Evolutionary conservation across 2,797 vertebrate genomes (phyloP), one percentile per base, ranked within the genome.

Genomic region (Mus caroli): DNA sequence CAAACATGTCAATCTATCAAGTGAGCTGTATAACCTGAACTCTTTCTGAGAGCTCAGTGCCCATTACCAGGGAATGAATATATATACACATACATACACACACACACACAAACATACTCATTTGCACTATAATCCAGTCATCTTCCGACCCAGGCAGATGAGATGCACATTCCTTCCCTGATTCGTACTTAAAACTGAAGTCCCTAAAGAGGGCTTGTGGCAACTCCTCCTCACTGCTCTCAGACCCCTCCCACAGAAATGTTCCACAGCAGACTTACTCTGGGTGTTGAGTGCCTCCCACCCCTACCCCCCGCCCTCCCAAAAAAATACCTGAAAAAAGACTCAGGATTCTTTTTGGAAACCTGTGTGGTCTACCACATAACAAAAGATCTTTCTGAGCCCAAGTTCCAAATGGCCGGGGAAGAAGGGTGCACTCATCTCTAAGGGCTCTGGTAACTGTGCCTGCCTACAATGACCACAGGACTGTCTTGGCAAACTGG

Each of bases 311-410:
- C 46, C 46, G 1, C 46, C 58, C 58, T 22, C 58, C 58, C 20
- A 6, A 76, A 22, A 89, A 90, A 76, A 22, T n/a, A 87, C 91
- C 24, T 54, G 73, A 69, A 89, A 96, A 89, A 52, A 91, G 85
- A 78, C 40, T 87, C 14, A 82, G 88, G 90, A 0, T 7, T 92
- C 79, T 90, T 94, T 92, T 94, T 75, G 89, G 46, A 95, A 94
- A 91, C 9, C 92, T 34, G 67, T 67, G 31, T 67, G 2, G 28
- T 54, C 37, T 0, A 3, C 37, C 78, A 91, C 60, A 52, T 52
- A 75, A 31, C 50, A 40, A 37, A 90, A 62, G 64, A 2, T 0
- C 50, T 85, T 90, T 71, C 78, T 92, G 43, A 50, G 56, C 11
- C 73, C 28, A 69, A 10, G 31, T 0, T 19, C 17, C 84, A 90